Percentiles rank a stretch among this genome's conserved stretches.
Evolutionary conservation across 2,888 invertebrate species (phyloP).

Genomic region (Ennomos fuscantarius): DNA sequence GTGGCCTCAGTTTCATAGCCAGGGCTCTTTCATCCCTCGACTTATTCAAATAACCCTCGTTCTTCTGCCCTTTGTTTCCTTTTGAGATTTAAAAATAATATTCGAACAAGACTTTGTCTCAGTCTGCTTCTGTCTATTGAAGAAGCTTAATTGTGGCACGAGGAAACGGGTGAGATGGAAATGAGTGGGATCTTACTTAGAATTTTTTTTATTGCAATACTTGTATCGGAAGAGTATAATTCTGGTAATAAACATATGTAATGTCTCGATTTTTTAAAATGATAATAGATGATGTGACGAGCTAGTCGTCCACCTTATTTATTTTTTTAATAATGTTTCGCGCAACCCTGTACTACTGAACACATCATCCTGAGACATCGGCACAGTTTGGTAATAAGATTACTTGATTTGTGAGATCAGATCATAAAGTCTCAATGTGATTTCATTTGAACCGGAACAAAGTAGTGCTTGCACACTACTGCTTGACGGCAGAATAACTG

Average conservation of each 20-base stretch:
- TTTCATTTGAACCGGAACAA: no score
- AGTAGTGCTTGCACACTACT: no score
- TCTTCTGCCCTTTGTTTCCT: constrained; percentile 44
- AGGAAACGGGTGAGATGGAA: constrained; percentile 23
- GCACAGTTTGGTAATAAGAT: no score
- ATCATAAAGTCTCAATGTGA: no score
- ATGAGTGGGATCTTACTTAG: constrained; percentile 8
- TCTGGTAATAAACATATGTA: background rate
- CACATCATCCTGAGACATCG: no score
- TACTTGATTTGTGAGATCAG: no score
- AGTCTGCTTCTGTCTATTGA: constrained; percentile 21
- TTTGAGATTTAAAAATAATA: constrained; percentile 40
- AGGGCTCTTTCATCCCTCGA: constrained; percentile 42
- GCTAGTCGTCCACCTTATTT: no score
- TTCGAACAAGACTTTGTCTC: constrained; percentile 38
- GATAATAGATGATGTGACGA: no score
- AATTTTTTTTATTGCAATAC: background rate
- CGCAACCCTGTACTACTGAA: no score
- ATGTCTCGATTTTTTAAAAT: no score
- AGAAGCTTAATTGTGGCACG: constrained; percentile 25
- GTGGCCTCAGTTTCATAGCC: background rate
- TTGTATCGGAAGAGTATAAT: background rate
- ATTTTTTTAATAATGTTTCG: no score
- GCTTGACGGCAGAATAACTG: no score
- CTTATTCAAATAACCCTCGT: constrained; percentile 54